Percentiles rank a stretch among this genome's conserved stretches.
Evolutionary conservation across 2,797 vertebrate genomes (phyloP).

Genomic region (Buphagus erythrorhynchus): DNA sequence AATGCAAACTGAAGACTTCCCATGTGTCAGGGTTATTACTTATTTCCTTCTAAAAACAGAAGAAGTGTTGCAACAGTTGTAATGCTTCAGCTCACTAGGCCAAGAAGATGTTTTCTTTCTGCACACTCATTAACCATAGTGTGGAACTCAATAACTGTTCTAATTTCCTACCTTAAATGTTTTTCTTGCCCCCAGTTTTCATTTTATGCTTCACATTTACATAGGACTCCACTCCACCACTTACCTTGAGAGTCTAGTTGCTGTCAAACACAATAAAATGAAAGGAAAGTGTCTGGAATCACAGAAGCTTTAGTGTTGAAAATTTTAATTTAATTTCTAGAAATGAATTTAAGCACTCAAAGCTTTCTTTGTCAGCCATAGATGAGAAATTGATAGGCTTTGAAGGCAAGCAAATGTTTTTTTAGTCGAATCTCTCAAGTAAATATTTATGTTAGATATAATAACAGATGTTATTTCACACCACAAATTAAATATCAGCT

Average conservation of each 20-base stretch:
- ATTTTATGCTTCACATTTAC: slow-evolving; percentile 75
- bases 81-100: slow-evolving; percentile 68
- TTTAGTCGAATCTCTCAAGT: slow-evolving; percentile 52
- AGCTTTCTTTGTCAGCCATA: slow-evolving; percentile 74
- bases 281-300: slow-evolving; percentile 67
- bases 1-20: slow-evolving; percentile 81
- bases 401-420: slow-evolving; percentile 62
- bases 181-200: slow-evolving; percentile 79
- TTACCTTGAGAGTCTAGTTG: slow-evolving; percentile 64
- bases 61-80: slow-evolving; percentile 69
- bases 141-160: slow-evolving; percentile 79
- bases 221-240: slow-evolving; percentile 58
- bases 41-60: slow-evolving; percentile 81
- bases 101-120: slow-evolving; percentile 77
- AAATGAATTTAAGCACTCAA: slow-evolving; percentile 76
- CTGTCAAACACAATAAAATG: slow-evolving; percentile 78
- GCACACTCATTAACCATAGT: slow-evolving; percentile 77
- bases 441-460: slow-evolving; percentile 65
- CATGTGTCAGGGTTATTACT: slow-evolving; percentile 74
- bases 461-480: slow-evolving; percentile 42
- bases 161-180: slow-evolving; percentile 82
- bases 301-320: slow-evolving; percentile 79
- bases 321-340: slow-evolving; percentile 78
- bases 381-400: slow-evolving; percentile 74
- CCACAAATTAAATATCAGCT: slow-evolving; percentile 30